phyloP scores from a whole-genome alignment of 2,797 vertebrate species.

The Sciaenops ocellatus region DNA sequence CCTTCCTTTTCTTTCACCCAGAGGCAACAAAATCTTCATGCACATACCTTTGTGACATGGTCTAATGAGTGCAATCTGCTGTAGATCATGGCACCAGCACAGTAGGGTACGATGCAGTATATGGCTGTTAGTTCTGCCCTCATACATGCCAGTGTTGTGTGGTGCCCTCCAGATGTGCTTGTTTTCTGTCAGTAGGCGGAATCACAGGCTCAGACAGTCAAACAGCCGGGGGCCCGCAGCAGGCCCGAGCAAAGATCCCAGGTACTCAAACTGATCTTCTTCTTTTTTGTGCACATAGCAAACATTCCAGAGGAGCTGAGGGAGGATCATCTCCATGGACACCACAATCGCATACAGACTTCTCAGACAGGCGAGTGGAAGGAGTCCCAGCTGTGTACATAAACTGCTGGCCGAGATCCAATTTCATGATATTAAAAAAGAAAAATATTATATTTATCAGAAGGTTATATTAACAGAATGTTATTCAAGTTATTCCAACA shows the following conservation, averaged over 20 bases:
- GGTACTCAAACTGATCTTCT: constrained; percentile 68
- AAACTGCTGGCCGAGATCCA: constrained; percentile 46
- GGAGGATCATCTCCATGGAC: constrained; percentile 82
- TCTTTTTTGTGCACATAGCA: constrained; percentile 74
- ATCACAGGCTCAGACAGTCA: constrained; percentile 48
- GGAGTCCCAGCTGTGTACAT: constrained; percentile 79
- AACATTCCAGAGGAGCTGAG: constrained; percentile 83
- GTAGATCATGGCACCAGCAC: constrained; percentile 41
- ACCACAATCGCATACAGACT: constrained; percentile 58
- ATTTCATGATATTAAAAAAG: constrained; percentile 10
- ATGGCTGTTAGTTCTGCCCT: constrained; percentile 27
- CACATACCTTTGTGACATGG: constrained; percentile 33
- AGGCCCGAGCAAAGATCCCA: constrained; percentile 66
- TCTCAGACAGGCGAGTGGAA: constrained; percentile 57
- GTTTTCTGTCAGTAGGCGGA: constrained; percentile 37
- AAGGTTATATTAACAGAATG: background rate
- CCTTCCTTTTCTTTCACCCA: constrained; percentile 25
- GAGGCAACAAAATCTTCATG: constrained; percentile 50
- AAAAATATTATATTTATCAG: constrained; percentile 10
- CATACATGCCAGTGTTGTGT: constrained; percentile 17
- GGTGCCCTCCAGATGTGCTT: constrained; percentile 63
- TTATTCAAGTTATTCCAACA: background rate
- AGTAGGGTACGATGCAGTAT: constrained; percentile 35
- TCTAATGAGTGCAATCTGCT: constrained; percentile 62
- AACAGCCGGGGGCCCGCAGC: constrained; percentile 58